Base-by-base conservation (phyloP, 2,797 vertebrate genomes). In the Oryzias dopingdopingensis region DNA sequence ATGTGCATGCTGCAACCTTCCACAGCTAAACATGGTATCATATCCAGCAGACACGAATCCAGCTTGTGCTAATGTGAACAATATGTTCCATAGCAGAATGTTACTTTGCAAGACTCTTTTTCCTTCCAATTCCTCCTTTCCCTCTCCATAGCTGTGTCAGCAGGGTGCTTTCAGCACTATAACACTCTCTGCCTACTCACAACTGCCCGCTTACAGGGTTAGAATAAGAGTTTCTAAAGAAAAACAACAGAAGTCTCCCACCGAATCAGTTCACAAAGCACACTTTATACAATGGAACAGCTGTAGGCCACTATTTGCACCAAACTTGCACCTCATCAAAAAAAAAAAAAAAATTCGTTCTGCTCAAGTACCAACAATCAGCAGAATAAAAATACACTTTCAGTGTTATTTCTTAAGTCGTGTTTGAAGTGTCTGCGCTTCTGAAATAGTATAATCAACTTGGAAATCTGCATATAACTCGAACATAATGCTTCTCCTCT, bases 221-320 rank as follows among this genome's bases (percentile, higher is more conserved):
- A 62, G 42, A 59, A 20, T 20, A 52, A 50, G 14, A 45, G 23
- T 65, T 75, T 67, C 14, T 5, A 1, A 64, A 59, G 43, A 57
- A 64, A 69, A 59, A 70, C 44, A 47, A 40, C 3, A n/a, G 66
- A 26, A 40, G 51, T 64, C 57, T 59, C 67, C 7, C 42, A 46
- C 23, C 52, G 56, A 70, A 42, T 72, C 55, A 43, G 20, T 70
- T 71, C 48, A 58, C 55, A 75, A 77, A 67, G 45, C 56, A 54
- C 51, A 55, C 40, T 62, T 53, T 68, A 22, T 22, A 65, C 76
- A 70, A 48, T 59, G 55, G 52, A 61, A 26, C 67, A 70, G 65
- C 60, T 72, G 45, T 80, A 62, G 76, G 70, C 65, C 57, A 29
- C 29, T 17, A 20, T n/a, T 81, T 63, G 66, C 67, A 70, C 45